Evolutionary conservation across 2,888 invertebrate species (phyloP), one percentile per base, ranked within the genome.

Genomic region (Drosophila peninsularis): DNA sequence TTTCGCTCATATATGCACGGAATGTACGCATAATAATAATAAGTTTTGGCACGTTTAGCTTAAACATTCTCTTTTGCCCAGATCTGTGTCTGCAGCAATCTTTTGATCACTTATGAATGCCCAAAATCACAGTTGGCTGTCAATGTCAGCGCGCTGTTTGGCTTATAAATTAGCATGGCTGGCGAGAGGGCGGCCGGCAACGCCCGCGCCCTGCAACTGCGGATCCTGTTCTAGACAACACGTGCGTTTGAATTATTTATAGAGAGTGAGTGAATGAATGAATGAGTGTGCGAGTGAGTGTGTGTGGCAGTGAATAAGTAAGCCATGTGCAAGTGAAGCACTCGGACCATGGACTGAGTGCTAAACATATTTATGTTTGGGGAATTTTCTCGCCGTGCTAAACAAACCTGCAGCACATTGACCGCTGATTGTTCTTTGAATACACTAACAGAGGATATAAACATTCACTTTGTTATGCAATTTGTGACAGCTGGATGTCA

Each of bases 171-270:
- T 88, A 88, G 78, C 78, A 88, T 57, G 64, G 57, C 47, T 17
- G 55, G 27, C 36, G 45, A 39, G 50, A 32, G 45, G 17, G 36
- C 44, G 10, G 24, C 42, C 55, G 50, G 19, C 36, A 19, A n/a
- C 42, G 52, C 21, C 14, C 10, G 9, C 10, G 34, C 11, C 52
- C 13, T 19, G 45, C 55, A 69, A 62, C 45, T 52, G 37, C 63
- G 81, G 75, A 82, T 87, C 84, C 82, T 82, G 84, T 84, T 82
- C 75, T 75, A 66, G 81, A 70, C 75, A 76, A 70, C 37, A 73
- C 68, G 64, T 84, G 71, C 62, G 73, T 62, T 69, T 78, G 72
- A 72, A 70, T 78, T 83, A 83, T 87, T 83, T 83, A 87, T 87
- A 78, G 87, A 70, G 64, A 78, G 69, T 82, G 75, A 71, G 69